A percentile compares a stretch with the other conserved stretches of the same genome.
These are phyloP conservation scores for Scartelaos histophorus DNA, from an alignment of 2,113 vertebrate genomes.

Conservation along the genomic window DNA sequence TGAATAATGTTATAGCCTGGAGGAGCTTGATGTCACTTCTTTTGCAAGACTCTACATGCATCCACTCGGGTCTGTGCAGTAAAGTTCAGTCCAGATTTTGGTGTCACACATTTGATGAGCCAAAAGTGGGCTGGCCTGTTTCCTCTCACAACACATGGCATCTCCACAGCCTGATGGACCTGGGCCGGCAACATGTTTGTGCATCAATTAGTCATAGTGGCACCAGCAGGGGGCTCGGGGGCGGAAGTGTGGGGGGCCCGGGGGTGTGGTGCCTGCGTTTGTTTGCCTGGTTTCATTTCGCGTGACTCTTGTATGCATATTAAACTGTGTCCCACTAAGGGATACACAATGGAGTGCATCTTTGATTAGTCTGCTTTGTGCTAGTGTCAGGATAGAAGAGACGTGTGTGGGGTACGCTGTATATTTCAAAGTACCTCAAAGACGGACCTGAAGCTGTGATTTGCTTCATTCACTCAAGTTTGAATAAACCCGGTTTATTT, in stretches of 20 bases:
- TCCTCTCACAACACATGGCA: conserved; percentile 10
- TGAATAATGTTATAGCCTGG: no score
- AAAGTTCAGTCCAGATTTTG: neutral
- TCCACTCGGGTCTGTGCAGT: neutral
- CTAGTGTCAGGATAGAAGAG: neutral
- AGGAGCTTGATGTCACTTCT: no score
- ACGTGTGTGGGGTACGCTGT: neutral
- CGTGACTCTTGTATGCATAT: conserved; percentile 25
- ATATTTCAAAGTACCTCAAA: no score
- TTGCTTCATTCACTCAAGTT: no score
- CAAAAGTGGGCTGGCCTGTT: conserved; percentile 16
- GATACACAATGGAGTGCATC: conserved; percentile 8
- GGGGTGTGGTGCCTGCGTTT: conserved; percentile 21
- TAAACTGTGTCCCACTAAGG: conserved; percentile 25
- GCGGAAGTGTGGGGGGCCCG: neutral
- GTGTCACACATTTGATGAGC: conserved; percentile 1
- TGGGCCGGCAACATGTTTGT: conserved; percentile 42
- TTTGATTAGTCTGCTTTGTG: neutral
- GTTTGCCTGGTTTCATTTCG: conserved; percentile 11
- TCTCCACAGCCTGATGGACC: conserved; percentile 30
- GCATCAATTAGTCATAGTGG: conserved; percentile 59
- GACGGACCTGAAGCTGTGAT: no score
- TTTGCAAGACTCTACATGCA: neutral
- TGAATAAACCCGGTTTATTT: no score
- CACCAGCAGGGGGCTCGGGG: conserved; percentile 23